phyloP scores from a whole-genome alignment of 1,140 invertebrate genomes.

The Drosophila murphyi region DNA sequence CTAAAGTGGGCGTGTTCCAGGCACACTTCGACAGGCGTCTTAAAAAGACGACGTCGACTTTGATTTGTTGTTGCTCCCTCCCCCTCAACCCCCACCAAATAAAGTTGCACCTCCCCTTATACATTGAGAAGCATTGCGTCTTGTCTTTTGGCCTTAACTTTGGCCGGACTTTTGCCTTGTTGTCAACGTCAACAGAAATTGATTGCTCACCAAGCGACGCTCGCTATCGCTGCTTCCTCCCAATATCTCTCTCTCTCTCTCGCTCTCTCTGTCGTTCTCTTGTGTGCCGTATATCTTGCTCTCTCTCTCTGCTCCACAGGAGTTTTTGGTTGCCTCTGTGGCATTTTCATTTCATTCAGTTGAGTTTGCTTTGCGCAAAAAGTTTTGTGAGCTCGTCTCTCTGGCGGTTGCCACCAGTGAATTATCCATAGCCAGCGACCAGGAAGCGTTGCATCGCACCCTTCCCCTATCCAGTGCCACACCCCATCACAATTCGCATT shows the following conservation, averaged over 20 bases:
- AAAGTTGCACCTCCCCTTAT: background rate
- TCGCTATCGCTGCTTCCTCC: slow-evolving; percentile 21
- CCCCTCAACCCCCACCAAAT: background rate
- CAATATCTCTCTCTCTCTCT: background rate
- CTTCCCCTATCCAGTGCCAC: background rate
- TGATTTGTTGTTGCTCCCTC: slow-evolving; percentile 66
- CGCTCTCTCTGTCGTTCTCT: background rate
- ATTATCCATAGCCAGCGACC: slow-evolving; percentile 79
- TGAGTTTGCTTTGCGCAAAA: slow-evolving; percentile 79
- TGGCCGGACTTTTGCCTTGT: slow-evolving; percentile 80
- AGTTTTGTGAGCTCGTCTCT: slow-evolving; percentile 62
- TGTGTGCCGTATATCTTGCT: background rate
- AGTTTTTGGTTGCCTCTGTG: slow-evolving; percentile 76
- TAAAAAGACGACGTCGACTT: slow-evolving; percentile 70
- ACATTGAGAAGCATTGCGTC: background rate
- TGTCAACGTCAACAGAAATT: slow-evolving; percentile 83
- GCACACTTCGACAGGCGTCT: slow-evolving; percentile 78
- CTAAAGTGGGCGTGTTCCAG: slow-evolving; percentile 55
- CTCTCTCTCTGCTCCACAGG: slow-evolving; percentile 18
- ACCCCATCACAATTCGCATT: slow-evolving; percentile 15
- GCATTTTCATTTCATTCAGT: slow-evolving; percentile 82
- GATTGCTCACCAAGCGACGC: slow-evolving; percentile 69
- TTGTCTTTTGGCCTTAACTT: slow-evolving; percentile 69
- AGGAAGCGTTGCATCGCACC: slow-evolving; percentile 47
- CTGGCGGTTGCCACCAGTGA: slow-evolving; percentile 58